Conservation (phyloP, 2,113 vertebrate genomes). For the Lipotes vexillifer region DNA sequence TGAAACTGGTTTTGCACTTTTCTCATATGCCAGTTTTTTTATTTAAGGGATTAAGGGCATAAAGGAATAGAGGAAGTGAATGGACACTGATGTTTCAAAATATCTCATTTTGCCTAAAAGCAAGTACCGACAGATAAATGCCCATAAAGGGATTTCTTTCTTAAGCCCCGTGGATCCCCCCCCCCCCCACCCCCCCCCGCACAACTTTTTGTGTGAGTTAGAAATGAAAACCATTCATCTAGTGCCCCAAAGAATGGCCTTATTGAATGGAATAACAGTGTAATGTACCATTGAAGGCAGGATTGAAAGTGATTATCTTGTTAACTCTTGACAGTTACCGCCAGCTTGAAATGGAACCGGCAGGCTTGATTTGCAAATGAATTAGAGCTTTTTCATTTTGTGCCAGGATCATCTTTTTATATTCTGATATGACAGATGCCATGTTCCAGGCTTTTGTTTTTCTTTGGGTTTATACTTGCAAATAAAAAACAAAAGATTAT, state of each 20-base stretch:
- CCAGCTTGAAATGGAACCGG: slow-evolving; percentile 96
- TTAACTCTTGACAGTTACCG: slow-evolving; percentile 99
- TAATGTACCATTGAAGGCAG: slow-evolving; percentile 96
- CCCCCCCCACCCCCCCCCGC: slow-evolving; percentile 74
- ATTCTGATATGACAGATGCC: slow-evolving; percentile 99
- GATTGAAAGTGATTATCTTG: slow-evolving; percentile 99
- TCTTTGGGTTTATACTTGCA: slow-evolving; percentile 86
- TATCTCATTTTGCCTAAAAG: slow-evolving; percentile 92
- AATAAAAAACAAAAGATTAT: slow-evolving; percentile 93
- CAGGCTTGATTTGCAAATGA: slow-evolving; percentile 99
- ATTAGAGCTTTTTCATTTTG: slow-evolving; percentile 94
- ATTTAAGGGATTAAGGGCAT: slow-evolving; percentile 77
- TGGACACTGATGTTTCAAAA: slow-evolving; percentile 89
- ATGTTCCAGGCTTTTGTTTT: slow-evolving; percentile 93
- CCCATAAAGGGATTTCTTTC: slow-evolving; percentile 89
- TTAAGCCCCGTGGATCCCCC: slow-evolving; percentile 85
- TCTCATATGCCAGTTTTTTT: slow-evolving; percentile 69
- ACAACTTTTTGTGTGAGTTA: slow-evolving; percentile 88
- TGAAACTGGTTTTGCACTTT: slow-evolving; percentile 62
- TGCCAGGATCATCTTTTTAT: slow-evolving; percentile 99
- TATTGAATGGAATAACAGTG: slow-evolving; percentile 94
- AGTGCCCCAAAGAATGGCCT: slow-evolving; percentile 90
- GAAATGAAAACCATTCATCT: slow-evolving; percentile 91
- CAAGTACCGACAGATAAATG: slow-evolving; percentile 90
- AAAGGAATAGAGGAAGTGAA: slow-evolving; percentile 86